Base-by-base conservation (phyloP, 37 sponge, comb jelly and placozoan species). In the Ephydatia muelleri region DNA sequence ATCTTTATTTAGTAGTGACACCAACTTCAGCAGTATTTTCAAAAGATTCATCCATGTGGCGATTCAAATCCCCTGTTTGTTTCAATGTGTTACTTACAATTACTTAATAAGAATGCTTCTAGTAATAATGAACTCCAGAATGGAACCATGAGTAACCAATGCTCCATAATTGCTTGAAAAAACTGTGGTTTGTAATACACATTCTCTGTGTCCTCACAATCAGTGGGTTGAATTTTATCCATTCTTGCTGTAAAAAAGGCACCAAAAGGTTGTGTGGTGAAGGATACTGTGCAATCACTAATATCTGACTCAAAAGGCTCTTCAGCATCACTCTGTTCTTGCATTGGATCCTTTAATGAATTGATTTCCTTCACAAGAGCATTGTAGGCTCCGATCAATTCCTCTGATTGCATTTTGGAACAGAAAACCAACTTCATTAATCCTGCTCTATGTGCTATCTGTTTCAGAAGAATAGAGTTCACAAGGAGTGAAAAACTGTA, bases 401-500 rank as follows among this genome's bases (percentile, higher is more conserved):
- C 8, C 47, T 43, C 47, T 43, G 47, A 43, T 43, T 43, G 47
- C 47, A 43, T 43, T 43, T 43, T 43, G 47, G 47, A 43, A 43
- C 47, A 11, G 47, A 43, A 43, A 43, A 43, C 47, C 47, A 43
- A 43, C 47, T 43, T 43, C 47, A 43, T 43, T 43, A 43, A 43
- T 43, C 47, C 47, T 43, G 16, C 57, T 57, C 57, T 57, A 57
- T 57, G 57, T 57, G 16, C 57, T 11, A 57, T 13, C 57, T 57
- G 57, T 57, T 57, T 57, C 16, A 57, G 57, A 57, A 57, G 57
- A 57, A 57, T 57, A 11, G 57, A 34, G 23, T 76, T 76, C 38
- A 76, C 77, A 36, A 76, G 77, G 11, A 76, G 34, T 34, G 77
- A 76, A 34, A 76, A 76, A 76, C 38, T 23, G 77, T 38, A 76